Base-by-base conservation (phyloP, 2,797 vertebrate species). In the Brachyalestes nurse region DNA sequence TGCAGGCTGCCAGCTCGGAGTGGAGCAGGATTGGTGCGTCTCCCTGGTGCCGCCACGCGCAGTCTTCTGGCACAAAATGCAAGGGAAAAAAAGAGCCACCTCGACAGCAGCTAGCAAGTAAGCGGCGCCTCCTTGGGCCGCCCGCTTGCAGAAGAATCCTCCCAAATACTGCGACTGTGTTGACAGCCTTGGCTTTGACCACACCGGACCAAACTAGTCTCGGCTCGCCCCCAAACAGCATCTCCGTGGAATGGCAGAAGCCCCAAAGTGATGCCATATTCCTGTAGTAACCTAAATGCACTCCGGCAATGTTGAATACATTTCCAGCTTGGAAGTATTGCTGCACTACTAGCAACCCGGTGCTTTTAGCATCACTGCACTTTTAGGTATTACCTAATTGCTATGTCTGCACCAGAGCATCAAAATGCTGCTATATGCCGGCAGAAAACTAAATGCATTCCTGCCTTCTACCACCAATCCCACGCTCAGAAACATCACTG, bases 161-260 rank as follows among this genome's bases (percentile, higher is more conserved):
- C 76, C 82, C 82, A 83, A 88, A 90, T 82, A 87, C 86, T 86
- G 84, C 81, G 83, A 84, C 65, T 49, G 86, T 90, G 90, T 88
- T 89, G 84, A 89, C 89, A 91, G 89, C 88, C 87, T 90, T 84
- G 81, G 90, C 84, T 84, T 34, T 83, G 87, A 88, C 90, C 90
- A 90, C 90, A 89, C 86, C 88, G 91, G 91, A 89, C 83, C 74
- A 61, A 88, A 90, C 69, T 47, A 72, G 71, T 75, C 73, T 51
- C 49, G 34, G 77, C 58, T 28, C 45, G 19, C n/a, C 72, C 38
- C 58, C 74, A 82, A 64, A 49, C 34, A 51, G 60, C 45, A 19
- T 23, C 49, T 34, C 25, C 4, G 5, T 17, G 1, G 51, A 72
- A 57, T 1, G 9, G 28, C 25, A 34, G 49, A 28, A 72, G 38